These are phyloP conservation scores for Coremacera marginata DNA, from an alignment of 2,888 invertebrate species.

Conservation along the genomic window DNA sequence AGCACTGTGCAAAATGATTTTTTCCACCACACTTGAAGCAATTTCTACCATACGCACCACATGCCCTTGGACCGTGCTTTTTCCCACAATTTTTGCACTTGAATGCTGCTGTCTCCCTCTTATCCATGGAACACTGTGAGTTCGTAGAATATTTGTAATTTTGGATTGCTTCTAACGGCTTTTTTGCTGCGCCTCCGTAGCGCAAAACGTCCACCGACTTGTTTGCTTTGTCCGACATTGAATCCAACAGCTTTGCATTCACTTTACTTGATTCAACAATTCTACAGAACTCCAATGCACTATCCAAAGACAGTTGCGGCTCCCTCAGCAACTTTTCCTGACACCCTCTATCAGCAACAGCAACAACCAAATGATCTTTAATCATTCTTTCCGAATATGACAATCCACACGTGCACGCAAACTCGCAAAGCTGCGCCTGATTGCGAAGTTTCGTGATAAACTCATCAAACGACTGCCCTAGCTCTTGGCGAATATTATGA, in stretches of 20 bases:
- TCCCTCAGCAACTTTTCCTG: not conserved
- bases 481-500: conserved; percentile 22
- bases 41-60: not conserved
- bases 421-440: conserved; percentile 31
- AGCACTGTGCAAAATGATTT: not conserved
- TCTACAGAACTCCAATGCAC: not conserved
- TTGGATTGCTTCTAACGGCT: not conserved
- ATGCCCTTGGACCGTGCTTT: not conserved
- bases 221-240: not conserved
- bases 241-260: not conserved
- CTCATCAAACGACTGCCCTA: conserved; percentile 32
- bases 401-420: not conserved
- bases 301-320: not conserved
- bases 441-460: conserved; percentile 25
- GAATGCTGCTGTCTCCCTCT: not conserved
- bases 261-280: not conserved
- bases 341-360: not conserved
- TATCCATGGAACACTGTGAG: not conserved
- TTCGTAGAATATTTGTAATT: not conserved
- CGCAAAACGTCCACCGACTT: not conserved
- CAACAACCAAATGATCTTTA: not conserved
- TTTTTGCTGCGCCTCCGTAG: not conserved
- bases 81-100: not conserved
- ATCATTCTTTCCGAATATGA: not conserved
- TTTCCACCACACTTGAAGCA: not conserved